Evolutionary conservation across 2,113 vertebrate genomes (phyloP), one percentile per base, ranked within the genome.

Genomic region (Chaetorhynchus papuensis): DNA sequence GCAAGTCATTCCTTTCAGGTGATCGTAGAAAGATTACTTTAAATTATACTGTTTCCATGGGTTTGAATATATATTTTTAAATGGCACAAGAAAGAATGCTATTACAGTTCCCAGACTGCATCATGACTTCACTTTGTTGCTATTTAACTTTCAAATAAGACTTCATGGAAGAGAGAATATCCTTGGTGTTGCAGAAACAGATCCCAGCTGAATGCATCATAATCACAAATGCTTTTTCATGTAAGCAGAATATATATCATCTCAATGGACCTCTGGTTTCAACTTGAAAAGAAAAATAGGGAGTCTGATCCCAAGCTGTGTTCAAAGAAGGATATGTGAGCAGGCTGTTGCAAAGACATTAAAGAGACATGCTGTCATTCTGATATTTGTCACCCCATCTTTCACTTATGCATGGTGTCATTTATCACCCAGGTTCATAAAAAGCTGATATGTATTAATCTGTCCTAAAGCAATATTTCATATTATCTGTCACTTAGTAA

Each of bases 141-240:
- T 69, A 47, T 95, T 95, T 93, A 94, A 96, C 74, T 96, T 95
- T 82, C 70, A 95, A 89, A 92, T 91, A 91, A 87, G 84, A 68
- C 20, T 84, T 93, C 26, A 64, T 56, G 56, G 76, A 92, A 92
- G n/a, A 83, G 47, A 71, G 60, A 86, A 81, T 53, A 83, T 60
- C 20, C 44, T 74, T 90, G 50, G 44, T 93, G 79, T 70, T 81
- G 83, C 83, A 93, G 85, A 90, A 94, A 80, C 63, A 78, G 85
- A 93, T 78, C 83, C 69, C 30, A 6, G 37, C 18, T 83, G 93
- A 96, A 89, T 53, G 86, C 86, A 76, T 83, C 72, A 61, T 68
- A 95, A 93, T 89, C 90, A 92, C 42, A 91, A 91, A 94, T 80
- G 68, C 76, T 87, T 97, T 93, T 95, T 95, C 69, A 69, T 75